Conservation (phyloP, 64 coral and sea anemone species). For the Exaiptasia diaphana region DNA sequence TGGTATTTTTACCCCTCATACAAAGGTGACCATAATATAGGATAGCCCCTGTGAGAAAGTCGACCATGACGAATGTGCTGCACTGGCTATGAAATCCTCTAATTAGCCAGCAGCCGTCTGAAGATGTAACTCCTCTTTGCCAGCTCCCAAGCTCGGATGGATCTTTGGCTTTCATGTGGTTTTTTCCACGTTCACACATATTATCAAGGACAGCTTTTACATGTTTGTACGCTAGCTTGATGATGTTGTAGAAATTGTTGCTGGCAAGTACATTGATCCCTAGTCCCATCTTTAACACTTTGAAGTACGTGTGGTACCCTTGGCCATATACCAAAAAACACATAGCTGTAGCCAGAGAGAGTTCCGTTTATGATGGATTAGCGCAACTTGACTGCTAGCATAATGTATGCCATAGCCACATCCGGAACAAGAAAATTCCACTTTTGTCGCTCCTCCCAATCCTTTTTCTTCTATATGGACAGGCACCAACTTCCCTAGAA, state of each 20-base stretch:
- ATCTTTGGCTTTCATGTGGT: conserved; percentile 25
- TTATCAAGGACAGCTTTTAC: neutral
- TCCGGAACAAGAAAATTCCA: too few relatives aligned
- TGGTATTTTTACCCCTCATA: neutral
- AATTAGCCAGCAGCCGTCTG: conserved; percentile 36
- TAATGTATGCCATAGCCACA: too few relatives aligned
- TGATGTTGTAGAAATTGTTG: neutral
- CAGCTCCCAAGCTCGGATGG: conserved; percentile 13
- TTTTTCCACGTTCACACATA: neutral
- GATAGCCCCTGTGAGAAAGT: neutral
- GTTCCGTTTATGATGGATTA: too few relatives aligned
- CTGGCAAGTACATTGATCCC: too few relatives aligned
- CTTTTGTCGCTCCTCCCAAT: too few relatives aligned
- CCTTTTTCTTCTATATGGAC: too few relatives aligned
- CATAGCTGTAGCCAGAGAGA: too few relatives aligned
- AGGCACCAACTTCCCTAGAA: too few relatives aligned
- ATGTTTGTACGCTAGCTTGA: neutral
- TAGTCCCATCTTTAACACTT: too few relatives aligned
- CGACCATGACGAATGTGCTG: conserved; percentile 10
- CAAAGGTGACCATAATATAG: neutral
- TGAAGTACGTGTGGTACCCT: too few relatives aligned
- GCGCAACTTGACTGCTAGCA: too few relatives aligned
- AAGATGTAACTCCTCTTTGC: conserved; percentile 1
- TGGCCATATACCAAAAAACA: too few relatives aligned
- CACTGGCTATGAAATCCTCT: conserved; percentile 34